Evolutionary conservation across 2,888 invertebrate genomes (phyloP).

Genomic region (Dasypogon diadema): DNA sequence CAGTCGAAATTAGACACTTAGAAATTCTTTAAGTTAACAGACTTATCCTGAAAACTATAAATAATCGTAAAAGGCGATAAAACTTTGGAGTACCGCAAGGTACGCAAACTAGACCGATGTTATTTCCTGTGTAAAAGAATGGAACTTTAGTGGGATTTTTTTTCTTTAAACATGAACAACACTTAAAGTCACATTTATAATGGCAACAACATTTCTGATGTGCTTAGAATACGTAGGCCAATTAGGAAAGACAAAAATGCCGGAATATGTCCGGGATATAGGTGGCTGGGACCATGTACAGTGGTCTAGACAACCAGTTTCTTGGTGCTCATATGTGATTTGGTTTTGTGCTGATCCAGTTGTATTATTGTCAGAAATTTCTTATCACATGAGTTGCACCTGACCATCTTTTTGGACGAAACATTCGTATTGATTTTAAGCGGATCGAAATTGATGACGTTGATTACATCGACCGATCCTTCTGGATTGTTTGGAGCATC

Average conservation of each 20-base stretch:
- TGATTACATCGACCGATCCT: slow-evolving; percentile 21
- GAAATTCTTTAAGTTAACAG: neutral
- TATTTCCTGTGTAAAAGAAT: neutral
- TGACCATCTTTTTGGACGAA: slow-evolving; percentile 42
- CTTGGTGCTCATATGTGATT: slow-evolving; percentile 2
- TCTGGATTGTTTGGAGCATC: slow-evolving; percentile 44
- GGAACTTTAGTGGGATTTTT: neutral
- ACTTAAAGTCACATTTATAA: slow-evolving; percentile 4
- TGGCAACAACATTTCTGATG: neutral
- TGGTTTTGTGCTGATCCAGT: slow-evolving; percentile 54
- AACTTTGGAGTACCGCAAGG: slow-evolving; percentile 13
- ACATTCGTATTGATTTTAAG: neutral
- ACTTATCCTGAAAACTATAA: neutral
- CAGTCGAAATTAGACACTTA: neutral
- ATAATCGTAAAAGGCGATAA: slow-evolving; percentile 2
- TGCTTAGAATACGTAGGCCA: neutral
- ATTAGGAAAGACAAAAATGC: neutral
- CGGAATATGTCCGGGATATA: neutral
- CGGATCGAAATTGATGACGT: slow-evolving; percentile 16
- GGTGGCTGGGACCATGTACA: neutral
- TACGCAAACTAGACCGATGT: neutral
- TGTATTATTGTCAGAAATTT: slow-evolving; percentile 52
- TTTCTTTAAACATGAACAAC: neutral
- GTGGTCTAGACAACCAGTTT: slow-evolving; percentile 2
- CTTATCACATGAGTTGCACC: slow-evolving; percentile 52